These are phyloP conservation scores for Sussaba pulchella DNA, from an alignment of 2,888 invertebrate genomes.

Conservation along the genomic window DNA sequence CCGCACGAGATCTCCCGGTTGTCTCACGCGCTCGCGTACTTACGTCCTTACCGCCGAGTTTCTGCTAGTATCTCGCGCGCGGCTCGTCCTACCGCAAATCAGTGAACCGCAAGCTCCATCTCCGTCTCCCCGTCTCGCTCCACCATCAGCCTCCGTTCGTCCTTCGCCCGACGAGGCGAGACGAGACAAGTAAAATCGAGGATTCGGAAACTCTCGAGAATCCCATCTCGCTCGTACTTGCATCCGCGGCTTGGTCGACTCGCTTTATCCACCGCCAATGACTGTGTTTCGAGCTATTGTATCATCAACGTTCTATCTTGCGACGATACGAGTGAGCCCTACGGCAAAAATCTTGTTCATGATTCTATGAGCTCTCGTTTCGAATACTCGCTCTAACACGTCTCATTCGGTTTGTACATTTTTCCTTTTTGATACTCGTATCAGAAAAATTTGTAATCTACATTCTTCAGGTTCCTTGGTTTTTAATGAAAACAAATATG, in stretches of 20 bases:
- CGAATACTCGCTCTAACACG: conserved; percentile 23
- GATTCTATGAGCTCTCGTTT: conserved; percentile 27
- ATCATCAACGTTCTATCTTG: no score
- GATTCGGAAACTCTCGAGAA: background rate
- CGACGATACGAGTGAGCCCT: no score
- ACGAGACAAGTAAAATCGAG: conserved; percentile 18
- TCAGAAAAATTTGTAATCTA: background rate
- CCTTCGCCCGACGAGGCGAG: conserved; percentile 20
- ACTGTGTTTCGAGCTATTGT: no score
- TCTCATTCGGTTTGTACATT: conserved; percentile 1
- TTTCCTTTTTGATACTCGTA: background rate
- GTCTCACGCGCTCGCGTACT: conserved; percentile 30
- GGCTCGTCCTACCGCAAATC: conserved; percentile 29
- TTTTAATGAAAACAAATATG: no score
- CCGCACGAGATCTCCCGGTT: conserved; percentile 26
- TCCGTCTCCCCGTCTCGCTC: conserved; percentile 13
- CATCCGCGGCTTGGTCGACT: no score
- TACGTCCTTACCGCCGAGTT: background rate
- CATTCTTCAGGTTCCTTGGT: no score
- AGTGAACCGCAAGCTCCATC: conserved; percentile 46
- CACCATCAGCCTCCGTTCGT: background rate
- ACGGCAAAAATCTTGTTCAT: background rate
- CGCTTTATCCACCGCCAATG: no score
- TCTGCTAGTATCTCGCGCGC: background rate
- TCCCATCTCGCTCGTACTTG: conserved; percentile 26